Percentiles rank a stretch among this genome's conserved stretches.
Conservation (phyloP, 2,113 vertebrate species). For the Nematolebias whitei region DNA sequence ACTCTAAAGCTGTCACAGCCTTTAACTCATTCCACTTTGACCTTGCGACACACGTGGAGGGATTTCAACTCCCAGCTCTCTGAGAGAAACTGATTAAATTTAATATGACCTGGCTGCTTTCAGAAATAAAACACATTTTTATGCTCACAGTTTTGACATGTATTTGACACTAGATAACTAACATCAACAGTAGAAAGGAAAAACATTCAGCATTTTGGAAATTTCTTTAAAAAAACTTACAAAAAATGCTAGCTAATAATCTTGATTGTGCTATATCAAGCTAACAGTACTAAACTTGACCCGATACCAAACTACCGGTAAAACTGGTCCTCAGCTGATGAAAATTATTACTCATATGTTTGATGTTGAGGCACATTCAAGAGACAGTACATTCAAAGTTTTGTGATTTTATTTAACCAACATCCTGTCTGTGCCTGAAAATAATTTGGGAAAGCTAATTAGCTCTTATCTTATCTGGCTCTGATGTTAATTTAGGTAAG, state of each 20-base stretch:
- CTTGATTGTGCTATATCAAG: neutral
- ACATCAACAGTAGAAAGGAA: neutral
- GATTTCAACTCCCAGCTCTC: slow-evolving; percentile 27
- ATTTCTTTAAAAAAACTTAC: neutral
- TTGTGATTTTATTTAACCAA: neutral
- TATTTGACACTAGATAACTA: neutral
- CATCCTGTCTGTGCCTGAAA: neutral
- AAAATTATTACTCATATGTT: neutral
- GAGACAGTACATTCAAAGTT: neutral
- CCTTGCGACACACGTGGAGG: slow-evolving; percentile 3
- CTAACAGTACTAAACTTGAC: neutral
- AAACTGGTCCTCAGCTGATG: neutral
- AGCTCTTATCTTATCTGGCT: neutral
- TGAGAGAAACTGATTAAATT: neutral
- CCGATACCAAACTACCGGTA: neutral
- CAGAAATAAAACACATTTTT: neutral
- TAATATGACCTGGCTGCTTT: neutral
- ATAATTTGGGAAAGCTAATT: neutral
- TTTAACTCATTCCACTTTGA: slow-evolving; percentile 31
- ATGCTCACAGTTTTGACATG: neutral
- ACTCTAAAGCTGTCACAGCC: slow-evolving; percentile 41
- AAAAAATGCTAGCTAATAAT: neutral
- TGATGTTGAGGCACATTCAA: neutral
- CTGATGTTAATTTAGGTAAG: neutral
- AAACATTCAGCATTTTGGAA: neutral